Evolutionary conservation across 2,797 vertebrate genomes (phyloP).

Genomic region (Chloroceryle inda): DNA sequence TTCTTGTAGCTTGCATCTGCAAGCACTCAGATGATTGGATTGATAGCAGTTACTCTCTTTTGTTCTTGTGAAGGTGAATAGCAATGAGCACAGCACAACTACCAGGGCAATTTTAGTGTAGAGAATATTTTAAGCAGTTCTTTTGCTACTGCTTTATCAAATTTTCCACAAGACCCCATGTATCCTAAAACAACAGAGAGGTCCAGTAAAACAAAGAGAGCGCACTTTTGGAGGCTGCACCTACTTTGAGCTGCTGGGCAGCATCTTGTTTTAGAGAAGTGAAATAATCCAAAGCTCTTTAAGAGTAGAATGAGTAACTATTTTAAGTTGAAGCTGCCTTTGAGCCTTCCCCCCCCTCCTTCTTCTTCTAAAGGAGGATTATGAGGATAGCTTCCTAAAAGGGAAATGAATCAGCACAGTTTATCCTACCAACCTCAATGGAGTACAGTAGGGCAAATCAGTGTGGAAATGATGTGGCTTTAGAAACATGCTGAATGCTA

Average conservation of each 20-base stretch:
- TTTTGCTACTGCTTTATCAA: not conserved
- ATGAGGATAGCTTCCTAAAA: constrained; percentile 61
- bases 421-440: constrained; percentile 46
- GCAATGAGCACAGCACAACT: not conserved
- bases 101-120: not conserved
- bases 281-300: constrained; percentile 4
- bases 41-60: not conserved
- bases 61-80: not conserved
- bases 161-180: not conserved
- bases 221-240: not conserved
- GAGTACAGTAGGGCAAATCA: not conserved
- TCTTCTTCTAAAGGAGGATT: constrained; percentile 50
- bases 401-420: constrained; percentile 50
- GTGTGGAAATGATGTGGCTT: not conserved
- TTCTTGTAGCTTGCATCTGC: not conserved
- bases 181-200: not conserved
- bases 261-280: not conserved
- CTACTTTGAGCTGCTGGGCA: not conserved
- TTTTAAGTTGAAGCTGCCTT: constrained; percentile 33
- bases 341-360: not conserved
- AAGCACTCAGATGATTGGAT: not conserved
- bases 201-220: not conserved
- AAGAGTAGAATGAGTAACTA: not conserved
- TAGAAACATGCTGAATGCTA: not conserved
- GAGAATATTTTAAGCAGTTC: not conserved